A percentile compares a stretch with the other conserved stretches of the same genome.
phyloP scores from a whole-genome alignment of 1,140 invertebrate genomes.

The Drosophila azteca region DNA sequence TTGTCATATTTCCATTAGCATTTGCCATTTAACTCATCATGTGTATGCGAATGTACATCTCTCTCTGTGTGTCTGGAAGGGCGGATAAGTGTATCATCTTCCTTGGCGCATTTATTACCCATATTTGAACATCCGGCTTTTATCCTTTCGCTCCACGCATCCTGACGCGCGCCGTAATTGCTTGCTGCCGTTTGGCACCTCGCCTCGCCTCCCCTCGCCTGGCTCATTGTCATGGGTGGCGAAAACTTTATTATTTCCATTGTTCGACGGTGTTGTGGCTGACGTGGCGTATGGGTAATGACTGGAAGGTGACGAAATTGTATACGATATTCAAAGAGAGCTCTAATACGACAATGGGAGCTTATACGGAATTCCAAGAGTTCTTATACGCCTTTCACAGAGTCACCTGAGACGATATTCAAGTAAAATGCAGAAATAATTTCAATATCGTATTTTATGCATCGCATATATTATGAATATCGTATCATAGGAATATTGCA shows the following conservation, averaged over 20 bases:
- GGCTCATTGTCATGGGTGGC: conserved; percentile 37
- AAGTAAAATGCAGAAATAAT: no score
- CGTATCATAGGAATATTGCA: no score
- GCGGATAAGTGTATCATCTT: conserved; percentile 69
- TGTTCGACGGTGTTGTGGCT: conserved; percentile 21
- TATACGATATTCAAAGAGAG: neutral
- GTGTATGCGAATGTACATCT: conserved; percentile 19
- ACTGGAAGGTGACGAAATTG: neutral
- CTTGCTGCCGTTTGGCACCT: conserved; percentile 58
- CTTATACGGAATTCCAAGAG: no score
- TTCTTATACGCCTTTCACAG: no score
- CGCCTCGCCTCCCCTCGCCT: conserved; percentile 3
- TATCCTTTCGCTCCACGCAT: conserved; percentile 66
- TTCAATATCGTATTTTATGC: no score
- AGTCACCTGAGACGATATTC: no score
- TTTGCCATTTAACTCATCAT: conserved; percentile 75
- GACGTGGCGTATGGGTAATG: conserved; percentile 22
- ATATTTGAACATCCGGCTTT: conserved; percentile 78
- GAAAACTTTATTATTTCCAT: conserved; percentile 54
- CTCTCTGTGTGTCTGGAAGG: conserved; percentile 15
- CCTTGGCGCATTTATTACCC: conserved; percentile 74
- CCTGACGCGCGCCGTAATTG: conserved; percentile 56
- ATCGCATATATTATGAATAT: no score
- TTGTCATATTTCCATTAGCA: conserved; percentile 80
- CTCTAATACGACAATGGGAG: no score